Evolutionary conservation across 1,140 invertebrate species (phyloP), one percentile per base, ranked within the genome.

Genomic region (Calephelis nemesis): DNA sequence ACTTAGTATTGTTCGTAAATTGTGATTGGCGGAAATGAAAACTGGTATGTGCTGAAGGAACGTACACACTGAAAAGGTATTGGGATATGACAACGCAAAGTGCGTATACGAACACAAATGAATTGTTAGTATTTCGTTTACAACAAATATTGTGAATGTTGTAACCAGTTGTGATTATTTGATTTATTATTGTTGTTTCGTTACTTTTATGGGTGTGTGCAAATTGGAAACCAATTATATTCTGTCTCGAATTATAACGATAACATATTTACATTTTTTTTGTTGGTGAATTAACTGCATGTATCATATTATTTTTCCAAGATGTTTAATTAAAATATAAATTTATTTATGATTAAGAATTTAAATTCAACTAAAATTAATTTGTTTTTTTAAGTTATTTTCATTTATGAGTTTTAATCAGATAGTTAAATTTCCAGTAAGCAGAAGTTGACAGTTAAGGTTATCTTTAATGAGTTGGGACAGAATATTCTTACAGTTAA

Each of bases 131-230:
- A 69, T 62, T 74, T 66, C 60, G 47, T 75, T 58, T 71, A 50
- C 42, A 71, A 62, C 65, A 68, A 50, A 71, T 71, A 69, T 73
- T 58, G 12, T 54, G 13, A 58, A 64, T 47, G 19, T 65, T 68
- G 69, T 71, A 66, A 68, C 68, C 75, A 60, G 69, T 75, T 75
- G 70, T 72, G 67, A 71, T 68, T 74, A 69, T 83, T 81, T 67
- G 75, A 79, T 81, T 76, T 69, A 75, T 77, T 48, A 71, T 82
- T 76, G 65, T 79, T 79, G 77, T 81, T 80, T 77, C 67, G 71
- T 82, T 79, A 76, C 65, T 83, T 79, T 79, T 65, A 70, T 85
- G 87, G 84, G 88, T 77, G 72, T 82, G 88, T 90, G 85, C 85
- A 90, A 87, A 81, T 78, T 77, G 73, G 48, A 58, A 73, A 67